phyloP scores from a whole-genome alignment of 2,888 invertebrate genomes.

The Leucoptera coffeella region DNA sequence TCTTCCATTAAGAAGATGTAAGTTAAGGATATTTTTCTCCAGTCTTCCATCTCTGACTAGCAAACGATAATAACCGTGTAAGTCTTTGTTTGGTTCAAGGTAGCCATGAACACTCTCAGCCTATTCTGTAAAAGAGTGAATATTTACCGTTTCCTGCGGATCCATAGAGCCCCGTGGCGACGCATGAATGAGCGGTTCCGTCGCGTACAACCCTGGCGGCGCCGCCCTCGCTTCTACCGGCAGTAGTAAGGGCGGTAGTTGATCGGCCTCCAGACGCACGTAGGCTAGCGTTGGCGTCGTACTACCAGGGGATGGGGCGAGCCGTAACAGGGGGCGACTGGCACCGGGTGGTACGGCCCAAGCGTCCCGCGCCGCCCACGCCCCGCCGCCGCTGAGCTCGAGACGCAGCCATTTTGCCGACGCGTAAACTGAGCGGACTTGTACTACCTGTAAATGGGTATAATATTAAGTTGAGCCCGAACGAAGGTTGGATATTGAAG shows the following conservation, averaged over 20 bases:
- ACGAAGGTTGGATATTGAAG: too few relatives aligned
- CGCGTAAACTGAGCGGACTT: conserved; percentile 76
- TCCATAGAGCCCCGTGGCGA: conserved; percentile 19
- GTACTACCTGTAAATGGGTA: too few relatives aligned
- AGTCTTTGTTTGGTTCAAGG: too few relatives aligned
- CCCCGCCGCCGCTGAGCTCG: conserved; percentile 73
- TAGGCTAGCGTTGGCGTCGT: conserved; percentile 53
- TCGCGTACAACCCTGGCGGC: conserved; percentile 22
- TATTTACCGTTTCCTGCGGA: conserved; percentile 16
- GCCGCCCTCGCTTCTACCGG: conserved; percentile 26
- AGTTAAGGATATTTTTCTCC: too few relatives aligned
- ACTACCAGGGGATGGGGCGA: conserved; percentile 71
- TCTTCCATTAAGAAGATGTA: too few relatives aligned
- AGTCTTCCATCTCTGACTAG: too few relatives aligned
- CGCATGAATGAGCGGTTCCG: conserved; percentile 22
- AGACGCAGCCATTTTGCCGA: conserved; percentile 91
- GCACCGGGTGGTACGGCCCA: conserved; percentile 91
- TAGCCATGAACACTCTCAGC: too few relatives aligned
- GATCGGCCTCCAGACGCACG: too few relatives aligned
- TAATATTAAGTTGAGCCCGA: too few relatives aligned
- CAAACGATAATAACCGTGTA: too few relatives aligned
- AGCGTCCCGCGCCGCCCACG: conserved; percentile 71
- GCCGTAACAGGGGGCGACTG: conserved; percentile 80
- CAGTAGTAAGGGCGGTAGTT: conserved; percentile 21
- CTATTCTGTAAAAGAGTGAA: too few relatives aligned